Base-by-base conservation (phyloP, 2,797 vertebrate genomes). In the Manis javanica region DNA sequence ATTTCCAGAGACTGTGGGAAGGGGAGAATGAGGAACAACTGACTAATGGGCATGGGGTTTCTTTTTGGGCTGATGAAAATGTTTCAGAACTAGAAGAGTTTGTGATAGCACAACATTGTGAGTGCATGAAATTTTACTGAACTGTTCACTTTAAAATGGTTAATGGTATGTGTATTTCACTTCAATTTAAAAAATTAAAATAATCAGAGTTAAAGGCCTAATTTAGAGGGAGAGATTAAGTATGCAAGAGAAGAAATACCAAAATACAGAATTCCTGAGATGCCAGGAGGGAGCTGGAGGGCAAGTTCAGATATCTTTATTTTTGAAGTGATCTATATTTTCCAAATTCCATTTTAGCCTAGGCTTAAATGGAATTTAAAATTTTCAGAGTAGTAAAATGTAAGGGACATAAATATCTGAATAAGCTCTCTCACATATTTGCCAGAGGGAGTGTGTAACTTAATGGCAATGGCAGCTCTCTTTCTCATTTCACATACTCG, bases 281-380 rank as follows among this genome's bases (percentile, higher is more conserved):
- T 42, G 10, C 19, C 11, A 69, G 9, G 16, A 68, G 1, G 34
- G 39, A 9, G 0, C 34, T 18, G 31, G 13, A 46, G 23, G 18
- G 29, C 59, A 71, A 59, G 15, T 84, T 29, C 18, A 29, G 53
- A 26, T 55, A 34, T 39, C 11, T 82, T 93, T 83, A 53, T n/a
- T 74, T 91, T 83, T 89, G 11, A 84, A 68, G 23, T 91, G 61
- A 37, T 15, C 10, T 34, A 1, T 55, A 34, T 59, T 46, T 23
- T 31, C 42, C 31, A 83, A 87, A 57, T 87, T 87, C 42, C 69
- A 31, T 78, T 82, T 79, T 75, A 55, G 68, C 19, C 3, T 69
- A 55, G 5, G 0, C 18, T 71, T 57, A 49, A n/a, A 68, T 3
- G 14, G 23, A 92, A 69, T 63, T 75, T 31, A 19, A 86, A 68